Evolutionary conservation across 2,113 vertebrate genomes (phyloP), one percentile per base, ranked within the genome.

Genomic region (Rhinopomastus cyanomelas): DNA sequence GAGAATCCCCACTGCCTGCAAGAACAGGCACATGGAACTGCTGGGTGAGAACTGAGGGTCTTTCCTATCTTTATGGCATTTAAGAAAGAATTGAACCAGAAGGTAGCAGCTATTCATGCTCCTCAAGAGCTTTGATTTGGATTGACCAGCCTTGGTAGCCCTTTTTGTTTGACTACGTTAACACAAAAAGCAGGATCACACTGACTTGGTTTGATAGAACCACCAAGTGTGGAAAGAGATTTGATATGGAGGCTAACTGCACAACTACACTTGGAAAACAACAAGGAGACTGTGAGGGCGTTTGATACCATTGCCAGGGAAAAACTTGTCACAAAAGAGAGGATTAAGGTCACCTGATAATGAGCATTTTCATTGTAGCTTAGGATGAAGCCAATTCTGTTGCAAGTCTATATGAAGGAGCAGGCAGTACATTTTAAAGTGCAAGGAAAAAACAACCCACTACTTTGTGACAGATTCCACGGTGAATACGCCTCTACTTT

Each of bases 201-300:
- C 8, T 3, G 4, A 53, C 5, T 34, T 23, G 26, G 39, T 78
- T 20, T 27, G 51, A 42, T 16, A 55, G 34, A 85, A 66, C 26
- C 11, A 46, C 13, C 15, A 69, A 18, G 16, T 62, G 20, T 64
- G 69, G 57, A 71, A 78, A 9, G 20, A 64, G n/a, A 55, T 8
- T 25, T 0, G 0, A 18, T 22, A 8, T 5, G 23, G 10, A 68
- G 13, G 25, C 26, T 44, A 26, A 49, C 25, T 52, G 37, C 34
- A 75, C 9, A 72, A 64, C 64, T 78, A 48, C 42, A 22, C 36
- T 82, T 27, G 16, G 32, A 77, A 80, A 85, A 22, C 6, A 7
- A 62, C 5, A 59, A 25, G 18, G 9, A 52, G 12, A 66, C 61
- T 1, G 16, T 17, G 30, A 91, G 26, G 30, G 57, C 53, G 11